Conservation (phyloP, 2,113 vertebrate species). For the Hyaena hyaena region DNA sequence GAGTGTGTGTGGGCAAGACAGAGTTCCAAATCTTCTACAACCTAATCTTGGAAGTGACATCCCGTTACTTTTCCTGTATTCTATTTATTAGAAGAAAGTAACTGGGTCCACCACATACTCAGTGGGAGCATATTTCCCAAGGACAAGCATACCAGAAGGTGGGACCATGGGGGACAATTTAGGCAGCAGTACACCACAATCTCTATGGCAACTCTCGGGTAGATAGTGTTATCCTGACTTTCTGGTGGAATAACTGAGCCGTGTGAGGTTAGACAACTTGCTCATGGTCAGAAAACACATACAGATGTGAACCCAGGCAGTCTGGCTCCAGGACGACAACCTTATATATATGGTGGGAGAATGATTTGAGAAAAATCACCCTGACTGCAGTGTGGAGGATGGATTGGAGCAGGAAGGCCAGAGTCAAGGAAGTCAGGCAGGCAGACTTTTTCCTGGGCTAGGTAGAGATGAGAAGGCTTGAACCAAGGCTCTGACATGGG, state of each 20-base stretch:
- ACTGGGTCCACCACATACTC: not conserved
- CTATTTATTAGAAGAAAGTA: not conserved
- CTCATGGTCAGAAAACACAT: not conserved
- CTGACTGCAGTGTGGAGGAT: not conserved
- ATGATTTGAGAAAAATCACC: not conserved
- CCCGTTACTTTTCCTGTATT: not conserved
- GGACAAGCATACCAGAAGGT: not conserved
- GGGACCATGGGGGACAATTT: not conserved
- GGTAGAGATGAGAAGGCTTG: not conserved
- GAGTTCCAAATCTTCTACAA: not conserved
- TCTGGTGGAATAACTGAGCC: not conserved
- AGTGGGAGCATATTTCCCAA: not conserved
- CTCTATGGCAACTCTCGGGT: not conserved
- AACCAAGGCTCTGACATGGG: not conserved
- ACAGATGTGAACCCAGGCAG: not conserved
- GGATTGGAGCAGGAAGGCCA: too few relatives aligned
- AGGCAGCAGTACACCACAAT: not conserved
- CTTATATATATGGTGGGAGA: not conserved
- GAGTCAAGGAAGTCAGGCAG: not conserved
- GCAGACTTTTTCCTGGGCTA: not conserved
- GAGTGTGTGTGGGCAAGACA: too few relatives aligned
- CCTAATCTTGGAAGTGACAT: not conserved
- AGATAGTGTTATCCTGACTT: not conserved
- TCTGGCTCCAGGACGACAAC: not conserved
- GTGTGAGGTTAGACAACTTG: not conserved